Base-by-base conservation (phyloP, 2,888 invertebrate genomes). In the Erebia ligea region DNA sequence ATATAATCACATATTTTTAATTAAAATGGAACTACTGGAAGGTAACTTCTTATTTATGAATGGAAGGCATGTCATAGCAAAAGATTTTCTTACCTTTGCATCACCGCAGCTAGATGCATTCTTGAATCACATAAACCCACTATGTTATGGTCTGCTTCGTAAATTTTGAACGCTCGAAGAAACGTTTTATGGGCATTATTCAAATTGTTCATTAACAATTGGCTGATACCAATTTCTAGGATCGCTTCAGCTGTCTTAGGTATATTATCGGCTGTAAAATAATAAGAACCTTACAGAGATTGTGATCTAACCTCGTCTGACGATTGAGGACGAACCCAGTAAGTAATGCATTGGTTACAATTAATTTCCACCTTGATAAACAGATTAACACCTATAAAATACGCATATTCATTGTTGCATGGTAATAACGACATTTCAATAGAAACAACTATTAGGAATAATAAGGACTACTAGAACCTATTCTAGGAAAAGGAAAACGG, bases 51-150 rank as follows among this genome's bases (percentile, higher is more conserved):
- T 6, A 34, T n/a, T n/a, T n/a, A 34, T 6, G 34, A 34, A 34
- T 6, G 34, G 34, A 34, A 34, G 34, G 34, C 34, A 6, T 34
- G 34, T 34, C 5, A 5, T 34, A 34, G 34, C 34, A 34, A 34
- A 34, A 34, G 5, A 6, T 34, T 6, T 25, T 25, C 5, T 66
- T 25, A 94, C 94, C 86, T 92, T 78, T 94, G 89, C 86, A 93
- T 90, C 0, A 94, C 94, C 68, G 94, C 89, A 3, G 94, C 93
- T 57, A 94, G 78, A 72, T 94, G 93, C 87, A 94, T 94, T 78
- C 86, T 88, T 0, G 92, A 89, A 76, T 94, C 92, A 72, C 95
- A 95, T 10, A 94, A 81, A 1, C 94, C 94, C 70, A 87, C 84
- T 1, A 89, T 78, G 68, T 92, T 86, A 1, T 86, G 82, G 59